Evolutionary conservation across 2,797 vertebrate species (phyloP).

Genomic region (Sarcophilus harrisii): DNA sequence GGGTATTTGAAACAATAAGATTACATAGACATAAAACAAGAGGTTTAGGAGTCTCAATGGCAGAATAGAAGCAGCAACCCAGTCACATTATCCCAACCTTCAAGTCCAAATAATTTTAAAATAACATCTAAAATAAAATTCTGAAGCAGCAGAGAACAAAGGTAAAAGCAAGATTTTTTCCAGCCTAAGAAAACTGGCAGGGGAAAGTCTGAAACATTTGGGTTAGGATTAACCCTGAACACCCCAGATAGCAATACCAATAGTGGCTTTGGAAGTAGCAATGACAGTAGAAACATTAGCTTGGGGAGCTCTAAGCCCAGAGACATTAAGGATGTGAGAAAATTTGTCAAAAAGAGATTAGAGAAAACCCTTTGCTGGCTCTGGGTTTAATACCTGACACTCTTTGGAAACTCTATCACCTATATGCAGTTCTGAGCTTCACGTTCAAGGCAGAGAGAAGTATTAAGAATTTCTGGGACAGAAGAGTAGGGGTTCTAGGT

Average conservation of each 20-base stretch:
- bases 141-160: not conserved
- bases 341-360: not conserved
- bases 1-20: not conserved
- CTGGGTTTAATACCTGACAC: too few relatives aligned
- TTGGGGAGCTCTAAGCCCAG: not conserved
- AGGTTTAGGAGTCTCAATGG: not conserved
- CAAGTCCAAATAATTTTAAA: not conserved
- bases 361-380: too few relatives aligned
- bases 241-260: not conserved
- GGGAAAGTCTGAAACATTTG: not conserved
- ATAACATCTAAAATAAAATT: not conserved
- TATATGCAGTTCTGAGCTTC: too few relatives aligned
- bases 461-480: too few relatives aligned
- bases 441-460: too few relatives aligned
- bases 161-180: not conserved
- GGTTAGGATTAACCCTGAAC: not conserved
- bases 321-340: fast-evolving
- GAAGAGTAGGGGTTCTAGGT: too few relatives aligned
- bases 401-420: too few relatives aligned
- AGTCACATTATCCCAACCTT: not conserved
- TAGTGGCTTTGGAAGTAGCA: not conserved
- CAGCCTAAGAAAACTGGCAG: not conserved
- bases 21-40: not conserved
- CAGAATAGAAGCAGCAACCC: not conserved
- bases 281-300: not conserved